Conservation (phyloP, 2,797 vertebrate genomes). For the Selene dorsalis region DNA sequence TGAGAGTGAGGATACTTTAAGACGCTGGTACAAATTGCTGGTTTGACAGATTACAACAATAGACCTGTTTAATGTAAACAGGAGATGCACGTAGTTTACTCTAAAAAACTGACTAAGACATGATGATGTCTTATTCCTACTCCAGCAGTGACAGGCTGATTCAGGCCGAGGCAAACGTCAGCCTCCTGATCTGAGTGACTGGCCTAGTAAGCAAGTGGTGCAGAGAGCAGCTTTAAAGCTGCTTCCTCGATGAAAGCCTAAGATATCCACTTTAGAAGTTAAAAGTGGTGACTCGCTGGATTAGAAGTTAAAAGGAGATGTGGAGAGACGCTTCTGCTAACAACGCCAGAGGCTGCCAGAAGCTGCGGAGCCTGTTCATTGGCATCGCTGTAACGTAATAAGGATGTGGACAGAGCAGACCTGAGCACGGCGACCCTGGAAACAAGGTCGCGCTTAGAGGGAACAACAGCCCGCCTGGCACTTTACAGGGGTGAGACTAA, state of each 20-base stretch:
- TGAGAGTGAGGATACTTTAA: constrained; percentile 12
- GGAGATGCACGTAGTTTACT: constrained; percentile 19
- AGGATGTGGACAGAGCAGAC: constrained; percentile 40
- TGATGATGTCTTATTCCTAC: constrained; percentile 28
- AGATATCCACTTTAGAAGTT: constrained; percentile 72
- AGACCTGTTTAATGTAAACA: constrained; percentile 21
- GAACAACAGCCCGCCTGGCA: neutral
- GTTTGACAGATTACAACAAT: constrained; percentile 13
- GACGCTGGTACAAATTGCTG: neutral
- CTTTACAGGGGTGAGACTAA: neutral
- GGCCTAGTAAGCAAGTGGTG: constrained; percentile 53
- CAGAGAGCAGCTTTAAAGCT: constrained; percentile 60
- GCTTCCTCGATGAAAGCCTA: constrained; percentile 59
- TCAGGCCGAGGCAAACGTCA: constrained; percentile 43
- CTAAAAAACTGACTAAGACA: too few species aligned
- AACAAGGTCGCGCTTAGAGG: constrained; percentile 22
- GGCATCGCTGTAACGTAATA: constrained; percentile 28
- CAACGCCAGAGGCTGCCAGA: constrained; percentile 31
- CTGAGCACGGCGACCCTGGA: neutral
- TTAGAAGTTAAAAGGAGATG: constrained; percentile 64
- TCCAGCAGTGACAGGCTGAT: constrained; percentile 35
- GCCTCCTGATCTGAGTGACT: constrained; percentile 51
- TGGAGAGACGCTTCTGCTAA: constrained; percentile 40
- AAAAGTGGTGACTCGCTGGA: constrained; percentile 67
- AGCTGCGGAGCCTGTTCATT: constrained; percentile 27